These are phyloP conservation scores for Casuarius casuarius DNA, from an alignment of 2,113 vertebrate species.

Conservation along the genomic window DNA sequence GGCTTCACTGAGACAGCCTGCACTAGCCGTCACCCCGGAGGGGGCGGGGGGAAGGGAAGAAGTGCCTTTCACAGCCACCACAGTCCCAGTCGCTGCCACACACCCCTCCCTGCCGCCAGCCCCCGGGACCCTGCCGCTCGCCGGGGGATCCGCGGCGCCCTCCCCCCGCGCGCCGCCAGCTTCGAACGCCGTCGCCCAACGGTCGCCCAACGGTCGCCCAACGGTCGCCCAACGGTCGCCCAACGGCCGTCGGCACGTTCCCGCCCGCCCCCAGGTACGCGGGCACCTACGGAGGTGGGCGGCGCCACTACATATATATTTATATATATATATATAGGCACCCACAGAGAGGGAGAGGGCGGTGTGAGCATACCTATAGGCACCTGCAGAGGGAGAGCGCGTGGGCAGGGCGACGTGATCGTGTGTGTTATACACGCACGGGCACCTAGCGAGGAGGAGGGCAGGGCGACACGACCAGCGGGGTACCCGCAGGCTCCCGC, in stretches of 20 bases:
- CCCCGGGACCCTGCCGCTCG: background rate
- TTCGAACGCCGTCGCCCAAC: background rate
- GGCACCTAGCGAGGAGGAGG: background rate
- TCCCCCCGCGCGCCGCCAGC: too few species aligned
- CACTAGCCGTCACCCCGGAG: background rate
- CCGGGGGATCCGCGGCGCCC: background rate
- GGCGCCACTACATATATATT: too few species aligned
- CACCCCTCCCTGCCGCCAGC: too few species aligned
- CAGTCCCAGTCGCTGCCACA: too few species aligned
- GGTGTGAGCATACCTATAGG: background rate
- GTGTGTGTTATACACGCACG: fast-evolving
- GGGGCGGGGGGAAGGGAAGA: background rate
- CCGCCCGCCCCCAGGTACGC: background rate
- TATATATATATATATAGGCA: too few species aligned
- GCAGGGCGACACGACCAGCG: background rate
- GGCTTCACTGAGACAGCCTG: background rate
- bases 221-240: too few species aligned
- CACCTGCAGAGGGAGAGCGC: background rate
- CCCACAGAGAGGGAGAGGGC: background rate
- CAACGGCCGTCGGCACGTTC: too few species aligned
- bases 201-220: too few species aligned
- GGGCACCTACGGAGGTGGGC: background rate
- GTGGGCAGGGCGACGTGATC: background rate
- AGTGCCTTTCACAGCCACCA: fast-evolving
- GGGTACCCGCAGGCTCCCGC: background rate